Evolutionary conservation across 2,888 invertebrate species (phyloP).

Genomic region (Drosophila pseudotalamancana): DNA sequence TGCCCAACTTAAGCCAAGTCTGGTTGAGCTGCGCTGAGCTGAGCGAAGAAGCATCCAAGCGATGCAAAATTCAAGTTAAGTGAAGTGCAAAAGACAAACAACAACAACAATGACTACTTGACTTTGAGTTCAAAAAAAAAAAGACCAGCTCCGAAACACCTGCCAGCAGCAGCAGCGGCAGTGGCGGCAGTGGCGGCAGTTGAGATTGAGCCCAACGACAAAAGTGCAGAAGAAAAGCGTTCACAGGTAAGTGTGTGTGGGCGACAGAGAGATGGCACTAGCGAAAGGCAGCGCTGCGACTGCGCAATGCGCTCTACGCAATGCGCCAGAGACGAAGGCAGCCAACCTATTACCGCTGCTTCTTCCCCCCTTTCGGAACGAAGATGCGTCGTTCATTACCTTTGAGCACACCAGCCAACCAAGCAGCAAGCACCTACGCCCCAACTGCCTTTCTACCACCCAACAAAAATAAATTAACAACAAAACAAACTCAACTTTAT

Average conservation of each 20-base stretch:
- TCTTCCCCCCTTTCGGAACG: slow-evolving; percentile 15
- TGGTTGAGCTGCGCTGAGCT: slow-evolving; percentile 22
- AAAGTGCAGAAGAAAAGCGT: slow-evolving; percentile 63
- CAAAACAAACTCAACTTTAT: slow-evolving; percentile 1
- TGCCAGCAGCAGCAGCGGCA: slow-evolving; percentile 25
- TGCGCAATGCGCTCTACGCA: slow-evolving; percentile 42
- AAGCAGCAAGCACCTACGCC: slow-evolving; percentile 54
- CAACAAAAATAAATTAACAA: slow-evolving; percentile 15
- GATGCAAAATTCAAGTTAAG: slow-evolving; percentile 79
- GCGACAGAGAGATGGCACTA: slow-evolving; percentile 39
- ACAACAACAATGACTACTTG: slow-evolving; percentile 70
- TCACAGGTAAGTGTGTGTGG: slow-evolving; percentile 47
- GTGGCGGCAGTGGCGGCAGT: not conserved
- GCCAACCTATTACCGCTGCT: slow-evolving; percentile 10
- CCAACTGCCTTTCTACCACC: slow-evolving; percentile 4
- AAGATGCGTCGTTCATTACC: slow-evolving; percentile 70
- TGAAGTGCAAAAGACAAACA: slow-evolving; percentile 81
- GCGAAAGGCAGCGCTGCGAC: slow-evolving; percentile 17
- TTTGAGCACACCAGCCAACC: slow-evolving; percentile 74
- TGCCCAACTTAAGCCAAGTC: slow-evolving; percentile 28
- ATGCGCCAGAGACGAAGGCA: slow-evolving; percentile 21
- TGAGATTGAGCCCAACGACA: slow-evolving; percentile 26
- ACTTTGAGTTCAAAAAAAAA: slow-evolving; percentile 63
- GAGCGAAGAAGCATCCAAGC: slow-evolving; percentile 72
- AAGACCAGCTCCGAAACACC: slow-evolving; percentile 54